phyloP scores from a whole-genome alignment of 1,140 invertebrate genomes.

The Platyscapa corneri region DNA sequence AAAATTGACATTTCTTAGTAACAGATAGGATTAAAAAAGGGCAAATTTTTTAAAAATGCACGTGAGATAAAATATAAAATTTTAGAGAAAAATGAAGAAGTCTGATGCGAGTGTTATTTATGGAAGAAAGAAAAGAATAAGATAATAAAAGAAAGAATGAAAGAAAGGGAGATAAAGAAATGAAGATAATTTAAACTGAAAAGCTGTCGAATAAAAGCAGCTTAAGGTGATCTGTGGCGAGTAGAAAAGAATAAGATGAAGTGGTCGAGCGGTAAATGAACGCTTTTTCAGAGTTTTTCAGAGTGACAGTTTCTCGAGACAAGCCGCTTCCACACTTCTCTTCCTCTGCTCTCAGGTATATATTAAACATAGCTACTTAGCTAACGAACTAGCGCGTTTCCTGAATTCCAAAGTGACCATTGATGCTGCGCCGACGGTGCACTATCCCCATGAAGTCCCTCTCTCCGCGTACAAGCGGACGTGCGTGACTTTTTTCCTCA shows the following conservation, averaged over 20 bases:
- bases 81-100: no score
- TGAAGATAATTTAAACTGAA: background rate
- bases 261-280: background rate
- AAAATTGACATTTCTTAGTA: background rate
- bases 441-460: background rate
- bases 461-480: background rate
- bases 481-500: constrained; percentile 1
- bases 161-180: background rate
- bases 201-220: constrained; percentile 23
- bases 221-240: background rate
- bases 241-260: background rate
- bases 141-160: background rate
- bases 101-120: no score
- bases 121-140: no score
- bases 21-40: background rate
- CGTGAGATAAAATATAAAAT: no score
- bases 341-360: constrained; percentile 3
- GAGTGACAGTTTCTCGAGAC: constrained; percentile 4
- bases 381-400: constrained; percentile 64
- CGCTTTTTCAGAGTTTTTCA: background rate
- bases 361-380: constrained; percentile 17
- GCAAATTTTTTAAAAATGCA: background rate
- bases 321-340: background rate
- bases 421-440: background rate
- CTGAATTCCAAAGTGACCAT: constrained; percentile 61